Base-by-base conservation (phyloP, 2,888 invertebrate genomes). In the Ashinkailepas kermadecensis region DNA sequence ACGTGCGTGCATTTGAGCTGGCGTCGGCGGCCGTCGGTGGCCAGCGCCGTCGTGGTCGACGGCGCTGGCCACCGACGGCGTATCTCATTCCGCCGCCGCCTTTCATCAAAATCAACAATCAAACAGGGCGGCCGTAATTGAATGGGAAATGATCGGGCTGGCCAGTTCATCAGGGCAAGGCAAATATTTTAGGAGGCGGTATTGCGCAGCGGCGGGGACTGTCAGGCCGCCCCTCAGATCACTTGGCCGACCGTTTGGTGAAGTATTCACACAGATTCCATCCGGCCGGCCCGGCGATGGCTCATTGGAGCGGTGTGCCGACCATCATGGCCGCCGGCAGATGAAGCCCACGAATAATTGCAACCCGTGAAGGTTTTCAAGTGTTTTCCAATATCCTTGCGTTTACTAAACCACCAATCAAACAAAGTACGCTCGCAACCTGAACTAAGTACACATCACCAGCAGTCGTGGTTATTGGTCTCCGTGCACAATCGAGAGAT, bases 41-140 rank as follows among this genome's bases (percentile, higher is more conserved):
- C 65, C 10, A 23, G 9, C 21, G 23, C 39, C 70, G 23, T 39
- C 70, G 70, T 13, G 10, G 13, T 18, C 15, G 54, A 18, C 54
- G 74, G 15, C 59, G 59, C 12, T 59, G 15, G 59, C 59, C 15
- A 7, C 74, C 9, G 67, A 23, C 67, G 18, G 18, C 62, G 67
- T 67, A 67, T 67, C 67, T n/a, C 67, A n/a, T 67, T 67, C n/a
- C 67, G 0, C 25, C n/a, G 13, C 54, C 74, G 74, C 74, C 74
- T 74, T 74, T 74, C 74, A 74, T 74, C 74, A 74, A 74, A 74
- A 74, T 74, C 74, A 74, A 74, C 74, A 74, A 54, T 74, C 74
- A 54, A 54, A 39, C 74, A 7, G 74, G 39, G 13, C 54, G 18
- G 18, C 13, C 74, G 74, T 74, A 74, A 74, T 74, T 74, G 74